Evolutionary conservation across 2,797 vertebrate species (phyloP).

Genomic region (Cossypha niveicapilla): DNA sequence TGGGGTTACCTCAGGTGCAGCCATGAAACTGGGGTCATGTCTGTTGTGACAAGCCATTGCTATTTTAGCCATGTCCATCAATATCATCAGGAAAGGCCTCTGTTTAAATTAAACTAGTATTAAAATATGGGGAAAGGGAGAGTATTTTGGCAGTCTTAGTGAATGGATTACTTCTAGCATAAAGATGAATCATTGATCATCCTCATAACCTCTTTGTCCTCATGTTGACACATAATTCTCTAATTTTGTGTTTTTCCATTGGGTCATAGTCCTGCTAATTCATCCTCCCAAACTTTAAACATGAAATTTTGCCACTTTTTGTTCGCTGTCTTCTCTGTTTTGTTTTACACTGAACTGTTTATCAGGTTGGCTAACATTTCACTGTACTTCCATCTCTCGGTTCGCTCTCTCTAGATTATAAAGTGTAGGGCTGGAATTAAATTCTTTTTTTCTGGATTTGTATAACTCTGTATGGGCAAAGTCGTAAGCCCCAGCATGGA

Average conservation of each 20-base stretch:
- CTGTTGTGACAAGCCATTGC: neutral
- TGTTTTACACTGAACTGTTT: neutral
- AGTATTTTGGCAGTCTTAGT: neutral
- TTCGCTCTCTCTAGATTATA: neutral
- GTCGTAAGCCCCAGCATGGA: neutral
- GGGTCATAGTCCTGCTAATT: neutral
- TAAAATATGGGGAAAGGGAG: neutral
- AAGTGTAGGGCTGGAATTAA: neutral
- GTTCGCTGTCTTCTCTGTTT: neutral
- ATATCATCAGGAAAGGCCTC: neutral
- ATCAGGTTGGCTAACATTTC: neutral
- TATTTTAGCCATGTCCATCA: neutral
- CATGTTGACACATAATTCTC: neutral
- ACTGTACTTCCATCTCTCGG: neutral
- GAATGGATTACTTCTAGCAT: neutral
- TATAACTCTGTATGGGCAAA: neutral
- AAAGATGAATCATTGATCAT: neutral
- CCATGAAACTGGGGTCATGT: neutral
- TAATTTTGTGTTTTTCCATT: neutral
- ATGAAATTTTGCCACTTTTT: neutral
- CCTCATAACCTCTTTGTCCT: neutral
- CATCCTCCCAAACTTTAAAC: neutral
- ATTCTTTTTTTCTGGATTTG: neutral
- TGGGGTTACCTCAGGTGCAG: neutral
- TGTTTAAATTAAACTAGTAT: neutral